A percentile compares a stretch with the other conserved stretches of the same genome.
Evolutionary conservation across 2,888 invertebrate species (phyloP).

Genomic region (Dorcus parallelipipedus): DNA sequence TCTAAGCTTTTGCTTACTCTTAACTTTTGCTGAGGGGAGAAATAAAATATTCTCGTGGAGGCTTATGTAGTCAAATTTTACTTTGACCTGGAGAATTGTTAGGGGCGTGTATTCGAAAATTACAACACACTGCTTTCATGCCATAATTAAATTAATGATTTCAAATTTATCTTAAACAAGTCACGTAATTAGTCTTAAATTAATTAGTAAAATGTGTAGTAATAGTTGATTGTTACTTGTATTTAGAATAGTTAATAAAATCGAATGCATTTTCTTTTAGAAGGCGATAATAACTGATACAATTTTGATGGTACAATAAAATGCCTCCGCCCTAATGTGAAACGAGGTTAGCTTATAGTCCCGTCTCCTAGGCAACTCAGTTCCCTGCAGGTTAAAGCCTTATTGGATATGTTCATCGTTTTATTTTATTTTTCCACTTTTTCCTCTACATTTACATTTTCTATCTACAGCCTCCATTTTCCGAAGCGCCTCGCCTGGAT

Average conservation of each 20-base stretch:
- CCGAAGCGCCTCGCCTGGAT: slow-evolving; percentile 38
- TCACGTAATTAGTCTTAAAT: too few relatives aligned
- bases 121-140: too few relatives aligned
- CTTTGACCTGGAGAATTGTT: neutral
- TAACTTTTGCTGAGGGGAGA: slow-evolving; percentile 20
- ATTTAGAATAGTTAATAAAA: too few relatives aligned
- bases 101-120: neutral
- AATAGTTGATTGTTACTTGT: too few relatives aligned
- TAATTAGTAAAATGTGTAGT: too few relatives aligned
- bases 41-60: slow-evolving; percentile 5
- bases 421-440: slow-evolving; percentile 48
- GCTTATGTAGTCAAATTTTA: neutral
- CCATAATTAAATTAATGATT: too few relatives aligned
- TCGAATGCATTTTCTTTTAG: neutral
- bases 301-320: slow-evolving; percentile 19
- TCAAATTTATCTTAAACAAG: too few relatives aligned
- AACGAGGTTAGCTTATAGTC: slow-evolving; percentile 41
- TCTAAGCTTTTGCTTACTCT: slow-evolving; percentile 19
- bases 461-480: slow-evolving; percentile 45
- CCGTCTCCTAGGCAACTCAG: slow-evolving; percentile 44
- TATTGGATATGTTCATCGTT: slow-evolving; percentile 50
- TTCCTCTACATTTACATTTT: slow-evolving; percentile 44
- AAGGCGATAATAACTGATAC: neutral
- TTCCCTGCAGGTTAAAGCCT: slow-evolving; percentile 50
- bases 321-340: slow-evolving; percentile 41